phyloP scores from a whole-genome alignment of 1,140 invertebrate species.

The Hylyphantes graminicola region DNA sequence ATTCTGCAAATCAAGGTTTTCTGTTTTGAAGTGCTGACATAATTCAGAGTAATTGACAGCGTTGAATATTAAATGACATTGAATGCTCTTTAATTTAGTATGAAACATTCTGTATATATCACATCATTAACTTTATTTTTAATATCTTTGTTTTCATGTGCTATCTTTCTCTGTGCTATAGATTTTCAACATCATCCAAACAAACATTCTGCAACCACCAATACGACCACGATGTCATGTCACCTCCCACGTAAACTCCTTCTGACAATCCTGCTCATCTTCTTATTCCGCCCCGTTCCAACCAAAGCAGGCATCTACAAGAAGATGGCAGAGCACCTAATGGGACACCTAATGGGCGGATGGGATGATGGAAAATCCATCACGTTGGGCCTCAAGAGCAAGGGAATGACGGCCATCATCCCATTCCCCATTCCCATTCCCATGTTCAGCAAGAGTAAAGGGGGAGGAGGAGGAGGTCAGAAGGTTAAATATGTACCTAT shows the following conservation, averaged over 20 bases:
- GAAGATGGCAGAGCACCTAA: slow-evolving; percentile 45
- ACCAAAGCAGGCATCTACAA: slow-evolving; percentile 40
- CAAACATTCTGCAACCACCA: background rate
- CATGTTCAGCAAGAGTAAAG: slow-evolving; percentile 47
- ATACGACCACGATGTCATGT: background rate
- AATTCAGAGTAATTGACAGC: too few relatives aligned
- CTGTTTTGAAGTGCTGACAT: too few relatives aligned
- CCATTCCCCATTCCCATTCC: slow-evolving; percentile 42
- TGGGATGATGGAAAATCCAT: slow-evolving; percentile 21
- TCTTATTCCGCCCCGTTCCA: background rate
- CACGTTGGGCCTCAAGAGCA: slow-evolving; percentile 45
- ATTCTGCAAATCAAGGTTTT: too few relatives aligned
- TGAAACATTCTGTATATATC: too few relatives aligned
- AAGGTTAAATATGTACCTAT: slow-evolving; percentile 51
- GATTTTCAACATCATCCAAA: background rate
- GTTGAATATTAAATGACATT: too few relatives aligned
- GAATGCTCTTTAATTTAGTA: too few relatives aligned
- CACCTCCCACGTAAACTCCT: background rate
- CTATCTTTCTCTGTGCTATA: too few relatives aligned
- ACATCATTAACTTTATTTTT: too few relatives aligned
- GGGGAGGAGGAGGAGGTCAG: slow-evolving; percentile 32
- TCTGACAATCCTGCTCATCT: background rate
- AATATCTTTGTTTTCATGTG: too few relatives aligned
- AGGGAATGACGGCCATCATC: slow-evolving; percentile 56
- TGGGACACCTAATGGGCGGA: slow-evolving; percentile 27